Evolutionary conservation across 2,888 invertebrate species (phyloP).

Genomic region (Meteorus colon): DNA sequence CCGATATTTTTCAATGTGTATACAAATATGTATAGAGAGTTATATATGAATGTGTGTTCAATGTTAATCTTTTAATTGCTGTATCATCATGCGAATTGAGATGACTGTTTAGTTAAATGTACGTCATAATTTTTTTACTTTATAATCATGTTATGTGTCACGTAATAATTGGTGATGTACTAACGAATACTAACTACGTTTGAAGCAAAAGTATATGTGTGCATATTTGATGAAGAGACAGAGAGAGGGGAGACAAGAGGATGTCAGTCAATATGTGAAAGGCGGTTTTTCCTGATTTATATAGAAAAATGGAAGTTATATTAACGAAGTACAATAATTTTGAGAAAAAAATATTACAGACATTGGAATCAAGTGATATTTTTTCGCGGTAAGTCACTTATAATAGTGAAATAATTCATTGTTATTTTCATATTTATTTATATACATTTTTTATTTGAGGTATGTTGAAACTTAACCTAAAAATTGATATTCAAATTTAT

Average conservation of each 20-base stretch:
- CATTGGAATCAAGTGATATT: slow-evolving; percentile 59
- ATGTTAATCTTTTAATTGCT: slow-evolving; percentile 25
- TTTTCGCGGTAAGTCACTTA: slow-evolving; percentile 61
- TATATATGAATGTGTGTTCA: background rate
- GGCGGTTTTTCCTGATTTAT: slow-evolving; percentile 23
- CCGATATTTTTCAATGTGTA: background rate
- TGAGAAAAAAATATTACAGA: slow-evolving; percentile 60
- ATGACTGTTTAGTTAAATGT: slow-evolving; percentile 19
- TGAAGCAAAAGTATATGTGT: too few species aligned
- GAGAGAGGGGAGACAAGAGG: background rate
- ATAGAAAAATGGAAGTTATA: slow-evolving; percentile 55
- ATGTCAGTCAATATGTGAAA: slow-evolving; percentile 24
- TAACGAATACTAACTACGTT: background rate
- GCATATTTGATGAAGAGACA: slow-evolving; percentile 12
- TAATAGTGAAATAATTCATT: background rate
- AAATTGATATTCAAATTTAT: slow-evolving; percentile 25
- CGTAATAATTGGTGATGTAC: background rate
- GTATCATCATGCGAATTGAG: slow-evolving; percentile 37
- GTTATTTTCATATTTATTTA: background rate
- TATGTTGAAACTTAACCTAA: slow-evolving; percentile 56
- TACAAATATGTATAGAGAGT: slow-evolving; percentile 17
- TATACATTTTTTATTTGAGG: slow-evolving; percentile 24
- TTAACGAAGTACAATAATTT: slow-evolving; percentile 53
- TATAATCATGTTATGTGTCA: background rate
- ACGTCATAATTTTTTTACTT: background rate